A percentile compares a stretch with the other conserved stretches of the same genome.
phyloP scores from a whole-genome alignment of 2,888 invertebrate species.

The Iselma pallidipennis region DNA sequence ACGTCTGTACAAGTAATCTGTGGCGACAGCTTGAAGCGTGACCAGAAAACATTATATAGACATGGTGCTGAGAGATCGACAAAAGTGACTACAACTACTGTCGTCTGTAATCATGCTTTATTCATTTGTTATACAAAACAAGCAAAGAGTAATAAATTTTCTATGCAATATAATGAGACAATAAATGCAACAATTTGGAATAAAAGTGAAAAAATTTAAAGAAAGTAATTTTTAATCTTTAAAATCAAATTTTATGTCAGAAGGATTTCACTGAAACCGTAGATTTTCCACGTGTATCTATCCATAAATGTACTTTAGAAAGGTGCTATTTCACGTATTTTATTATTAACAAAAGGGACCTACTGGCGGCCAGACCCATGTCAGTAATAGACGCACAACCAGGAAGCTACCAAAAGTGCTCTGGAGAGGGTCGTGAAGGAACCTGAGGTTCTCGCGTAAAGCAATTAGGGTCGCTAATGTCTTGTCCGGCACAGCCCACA shows the following conservation, averaged over 20 bases:
- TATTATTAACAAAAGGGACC: slow-evolving; percentile 24
- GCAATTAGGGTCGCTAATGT: slow-evolving; percentile 56
- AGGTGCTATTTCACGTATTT: slow-evolving; percentile 9
- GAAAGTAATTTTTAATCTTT: no score
- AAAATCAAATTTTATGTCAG: no score
- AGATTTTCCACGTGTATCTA: no score
- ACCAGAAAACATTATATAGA: slow-evolving; percentile 51
- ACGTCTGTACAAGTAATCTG: slow-evolving; percentile 54
- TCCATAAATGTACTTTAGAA: neutral
- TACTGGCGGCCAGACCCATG: slow-evolving; percentile 35
- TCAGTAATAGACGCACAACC: slow-evolving; percentile 27
- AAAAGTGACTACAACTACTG: neutral
- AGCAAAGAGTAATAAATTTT: neutral
- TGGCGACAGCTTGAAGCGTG: slow-evolving; percentile 55
- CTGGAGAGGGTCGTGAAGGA: slow-evolving; percentile 16
- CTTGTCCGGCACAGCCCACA: slow-evolving; percentile 53
- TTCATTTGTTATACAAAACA: neutral
- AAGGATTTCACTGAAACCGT: no score
- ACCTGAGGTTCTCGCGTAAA: slow-evolving; percentile 45
- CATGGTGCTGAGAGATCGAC: slow-evolving; percentile 3
- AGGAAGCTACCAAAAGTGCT: slow-evolving; percentile 8
- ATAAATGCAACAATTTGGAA: neutral
- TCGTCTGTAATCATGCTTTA: neutral
- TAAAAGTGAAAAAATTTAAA: no score
- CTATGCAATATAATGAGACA: neutral